Percentiles rank a stretch among this genome's conserved stretches.
Evolutionary conservation across 2,888 invertebrate species (phyloP).

Genomic region (Phortica magna): DNA sequence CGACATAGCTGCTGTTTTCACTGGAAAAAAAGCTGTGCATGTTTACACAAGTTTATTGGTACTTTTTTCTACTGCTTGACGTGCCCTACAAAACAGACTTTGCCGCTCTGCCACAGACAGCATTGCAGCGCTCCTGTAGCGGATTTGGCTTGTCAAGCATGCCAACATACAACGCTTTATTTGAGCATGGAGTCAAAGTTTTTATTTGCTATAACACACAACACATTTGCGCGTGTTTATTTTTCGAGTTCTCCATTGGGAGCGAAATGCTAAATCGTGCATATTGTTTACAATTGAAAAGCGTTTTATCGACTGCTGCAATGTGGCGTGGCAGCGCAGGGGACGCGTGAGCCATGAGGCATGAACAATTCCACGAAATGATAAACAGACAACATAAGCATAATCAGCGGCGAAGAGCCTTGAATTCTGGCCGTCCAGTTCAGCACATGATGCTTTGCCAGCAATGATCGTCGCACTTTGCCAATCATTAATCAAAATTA

Average conservation of each 20-base stretch:
- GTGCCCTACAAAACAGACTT: not conserved
- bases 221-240: constrained; percentile 50
- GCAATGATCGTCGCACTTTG: constrained; percentile 58
- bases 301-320: constrained; percentile 68
- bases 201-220: constrained; percentile 9
- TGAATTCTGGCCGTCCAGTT: not conserved
- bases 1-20: constrained; percentile 23
- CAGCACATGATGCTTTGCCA: not conserved
- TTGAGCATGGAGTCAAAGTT: constrained; percentile 13
- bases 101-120: too few relatives aligned
- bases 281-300: constrained; percentile 70
- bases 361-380: constrained; percentile 28
- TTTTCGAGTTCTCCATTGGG: constrained; percentile 57
- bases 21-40: constrained; percentile 6
- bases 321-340: constrained; percentile 41
- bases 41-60: constrained; percentile 33
- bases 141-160: not conserved
- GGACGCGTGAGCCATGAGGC: constrained; percentile 38
- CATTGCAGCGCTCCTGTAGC: not conserved
- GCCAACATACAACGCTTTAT: not conserved
- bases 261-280: constrained; percentile 69
- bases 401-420: not conserved
- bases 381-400: not conserved
- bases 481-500: constrained; percentile 72
- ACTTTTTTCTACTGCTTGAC: constrained; percentile 38